Conservation (phyloP, 2,888 invertebrate genomes). For the Heliconius erato region DNA sequence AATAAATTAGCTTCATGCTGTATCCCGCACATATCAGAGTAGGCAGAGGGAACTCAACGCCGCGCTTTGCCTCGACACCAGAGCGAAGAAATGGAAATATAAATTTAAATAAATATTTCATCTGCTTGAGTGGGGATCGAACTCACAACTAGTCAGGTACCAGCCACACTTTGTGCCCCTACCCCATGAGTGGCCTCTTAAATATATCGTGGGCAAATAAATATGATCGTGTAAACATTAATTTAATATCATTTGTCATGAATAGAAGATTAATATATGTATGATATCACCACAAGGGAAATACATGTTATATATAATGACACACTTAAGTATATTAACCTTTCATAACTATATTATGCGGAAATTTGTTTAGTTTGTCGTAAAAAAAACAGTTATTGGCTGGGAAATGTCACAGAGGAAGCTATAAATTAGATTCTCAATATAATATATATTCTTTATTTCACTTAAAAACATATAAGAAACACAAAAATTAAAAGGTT, state of each 20-base stretch:
- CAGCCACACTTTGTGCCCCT: too few species aligned
- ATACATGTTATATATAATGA: neutral
- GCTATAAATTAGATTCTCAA: constrained; percentile 50
- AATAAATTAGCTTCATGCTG: too few species aligned
- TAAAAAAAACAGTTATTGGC: constrained; percentile 42
- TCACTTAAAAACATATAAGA: too few species aligned
- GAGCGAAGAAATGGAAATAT: too few species aligned
- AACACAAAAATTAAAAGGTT: too few species aligned
- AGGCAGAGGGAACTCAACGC: too few species aligned
- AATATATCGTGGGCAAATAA: neutral
- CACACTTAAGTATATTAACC: constrained; percentile 15
- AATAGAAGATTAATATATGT: neutral
- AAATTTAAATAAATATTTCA: too few species aligned
- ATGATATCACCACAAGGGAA: neutral
- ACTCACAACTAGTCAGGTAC: too few species aligned
- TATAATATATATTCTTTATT: constrained; percentile 29
- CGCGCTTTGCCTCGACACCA: too few species aligned
- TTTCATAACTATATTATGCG: constrained; percentile 18
- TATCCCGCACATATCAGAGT: too few species aligned
- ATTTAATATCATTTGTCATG: neutral
- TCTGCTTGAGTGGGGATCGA: too few species aligned
- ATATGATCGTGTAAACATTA: neutral
- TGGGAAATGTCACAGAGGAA: constrained; percentile 51
- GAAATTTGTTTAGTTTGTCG: constrained; percentile 31
- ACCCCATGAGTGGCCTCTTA: too few species aligned